A percentile compares a stretch with the other conserved stretches of the same genome.
phyloP scores from a whole-genome alignment of 2,113 vertebrate species.

The Dicaeum eximium region DNA sequence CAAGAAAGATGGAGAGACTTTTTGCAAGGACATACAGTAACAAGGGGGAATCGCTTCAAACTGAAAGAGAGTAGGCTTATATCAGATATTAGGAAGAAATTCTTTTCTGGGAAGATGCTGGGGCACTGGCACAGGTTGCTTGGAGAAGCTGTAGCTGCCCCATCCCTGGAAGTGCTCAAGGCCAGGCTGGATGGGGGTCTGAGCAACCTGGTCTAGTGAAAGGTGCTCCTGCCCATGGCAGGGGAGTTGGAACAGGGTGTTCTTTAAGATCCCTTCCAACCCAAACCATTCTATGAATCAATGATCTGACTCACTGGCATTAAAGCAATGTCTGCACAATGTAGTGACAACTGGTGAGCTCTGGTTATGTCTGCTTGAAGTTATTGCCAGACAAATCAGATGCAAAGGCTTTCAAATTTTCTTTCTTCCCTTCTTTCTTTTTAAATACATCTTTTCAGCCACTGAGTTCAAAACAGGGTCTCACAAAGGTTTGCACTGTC shows the following conservation, averaged over 20 bases:
- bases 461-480: background rate
- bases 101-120: background rate
- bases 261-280: background rate
- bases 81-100: background rate
- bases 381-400: background rate
- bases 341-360: background rate
- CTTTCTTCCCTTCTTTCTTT: rapidly evolving
- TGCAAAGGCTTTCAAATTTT: background rate
- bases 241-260: background rate
- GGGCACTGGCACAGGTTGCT: background rate
- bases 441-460: background rate
- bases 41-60: background rate
- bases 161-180: background rate
- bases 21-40: background rate
- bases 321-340: background rate
- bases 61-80: background rate
- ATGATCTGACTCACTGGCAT: background rate
- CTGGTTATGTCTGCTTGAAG: background rate
- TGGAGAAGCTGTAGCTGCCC: background rate
- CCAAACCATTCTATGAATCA: background rate
- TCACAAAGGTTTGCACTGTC: background rate
- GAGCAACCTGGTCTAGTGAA: background rate
- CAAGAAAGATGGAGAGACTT: background rate
- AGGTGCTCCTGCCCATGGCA: background rate
- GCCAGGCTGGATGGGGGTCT: background rate